Evolutionary conservation across 2,797 vertebrate species (phyloP).

Genomic region (Neomorphus geoffroyi): DNA sequence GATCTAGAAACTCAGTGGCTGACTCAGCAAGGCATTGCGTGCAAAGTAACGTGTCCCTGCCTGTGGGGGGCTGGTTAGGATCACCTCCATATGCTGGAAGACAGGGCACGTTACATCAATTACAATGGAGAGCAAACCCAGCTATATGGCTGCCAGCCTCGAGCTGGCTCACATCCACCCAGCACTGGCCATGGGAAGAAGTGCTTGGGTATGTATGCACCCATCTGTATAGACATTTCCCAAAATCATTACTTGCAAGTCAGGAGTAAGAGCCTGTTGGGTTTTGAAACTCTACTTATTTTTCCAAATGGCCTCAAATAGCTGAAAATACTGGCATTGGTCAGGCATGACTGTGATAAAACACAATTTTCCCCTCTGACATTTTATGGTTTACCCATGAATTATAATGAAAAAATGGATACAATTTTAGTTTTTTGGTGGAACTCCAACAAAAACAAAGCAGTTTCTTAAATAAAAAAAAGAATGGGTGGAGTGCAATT

Average conservation of each 20-base stretch:
- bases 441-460: neutral
- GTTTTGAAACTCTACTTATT: neutral
- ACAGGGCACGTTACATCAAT: neutral
- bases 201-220: neutral
- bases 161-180: neutral
- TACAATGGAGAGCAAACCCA: neutral
- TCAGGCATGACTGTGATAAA: neutral
- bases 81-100: neutral
- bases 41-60: neutral
- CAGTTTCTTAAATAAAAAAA: neutral
- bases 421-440: neutral
- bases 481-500: neutral
- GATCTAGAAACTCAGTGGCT: neutral
- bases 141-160: neutral
- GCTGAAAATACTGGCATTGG: neutral
- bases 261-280: neutral
- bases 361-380: neutral
- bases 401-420: neutral
- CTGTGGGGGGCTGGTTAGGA: neutral
- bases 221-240: neutral
- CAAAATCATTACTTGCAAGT: neutral
- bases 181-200: neutral
- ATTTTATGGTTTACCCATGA: neutral
- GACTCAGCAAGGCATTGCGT: neutral
- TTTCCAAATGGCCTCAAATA: neutral